Base-by-base conservation (phyloP, 1,140 invertebrate genomes). In the Antheraea mylitta region DNA sequence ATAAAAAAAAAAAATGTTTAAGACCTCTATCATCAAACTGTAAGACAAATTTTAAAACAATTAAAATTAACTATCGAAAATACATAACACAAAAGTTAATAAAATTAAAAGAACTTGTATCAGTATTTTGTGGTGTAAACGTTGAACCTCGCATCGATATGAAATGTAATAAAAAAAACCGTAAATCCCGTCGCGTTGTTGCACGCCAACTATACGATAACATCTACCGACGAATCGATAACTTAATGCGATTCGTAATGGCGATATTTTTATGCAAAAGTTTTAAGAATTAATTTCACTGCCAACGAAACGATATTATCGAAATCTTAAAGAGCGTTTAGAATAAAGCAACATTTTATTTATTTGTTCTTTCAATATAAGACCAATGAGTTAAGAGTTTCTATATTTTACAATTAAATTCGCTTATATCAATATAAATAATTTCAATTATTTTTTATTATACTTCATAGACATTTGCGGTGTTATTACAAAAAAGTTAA, bases 271-370 rank as follows among this genome's bases (percentile, higher is more conserved):
- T 53, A 53, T 53, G 45, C 45, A 53, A 53, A 53, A 53, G 45
- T 53, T 53, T 53, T 53, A 53, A 53, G 45, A 53, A 13, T 53
- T 53, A 53, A 53, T 53, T 16, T 53, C 45, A 53, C 45, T n/a
- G 45, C 45, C 45, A 16, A n/a, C 45, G 45, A 53, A 53, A 53
- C 45, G 45, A 53, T 53, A 16, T 53, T 53, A 53, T 53, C 45
- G 45, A 53, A 53, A 5, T 53, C 45, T 53, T 53, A 53, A 9
- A 13, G 16, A 53, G 13, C 6, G 45, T 53, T 53, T 6, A 8
- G 38, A 42, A 42, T 42, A 42, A 3, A 42, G 11, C 38, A 8
- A 42, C 38, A 7, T 42, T 42, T 42, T 42, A 42, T 42, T 42
- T 53, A 13, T 53, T 53, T 53, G 5, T 53, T 53, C 38, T 53